These are phyloP conservation scores for Branchinecta lindahli DNA, from an alignment of 1,140 invertebrate genomes.

Conservation along the genomic window DNA sequence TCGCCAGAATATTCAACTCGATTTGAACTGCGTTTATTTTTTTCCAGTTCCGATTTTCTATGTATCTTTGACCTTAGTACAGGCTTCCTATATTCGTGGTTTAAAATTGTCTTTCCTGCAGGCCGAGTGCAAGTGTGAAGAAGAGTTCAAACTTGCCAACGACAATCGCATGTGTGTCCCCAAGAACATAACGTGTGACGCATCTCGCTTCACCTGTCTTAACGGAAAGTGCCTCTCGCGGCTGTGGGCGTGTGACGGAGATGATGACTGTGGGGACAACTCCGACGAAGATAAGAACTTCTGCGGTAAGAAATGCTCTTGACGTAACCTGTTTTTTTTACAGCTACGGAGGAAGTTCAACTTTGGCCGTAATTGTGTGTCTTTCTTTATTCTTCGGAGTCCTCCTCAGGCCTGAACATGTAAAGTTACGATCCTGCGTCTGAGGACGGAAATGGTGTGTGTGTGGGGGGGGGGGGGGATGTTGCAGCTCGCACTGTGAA, in stretches of 20 bases:
- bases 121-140: slow-evolving; percentile 72
- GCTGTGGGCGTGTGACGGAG: slow-evolving; percentile 92
- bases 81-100: too few relatives aligned
- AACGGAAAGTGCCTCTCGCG: slow-evolving; percentile 89
- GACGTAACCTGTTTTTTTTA: neutral
- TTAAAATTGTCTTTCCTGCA: slow-evolving; percentile 26
- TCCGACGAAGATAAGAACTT: slow-evolving; percentile 85
- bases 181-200: slow-evolving; percentile 71
- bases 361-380: neutral
- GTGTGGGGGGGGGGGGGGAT: too few relatives aligned
- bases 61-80: too few relatives aligned
- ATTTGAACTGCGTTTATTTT: slow-evolving; percentile 2
- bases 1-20: neutral
- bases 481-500: too few relatives aligned
- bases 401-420: slow-evolving; percentile 7
- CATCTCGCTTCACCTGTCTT: slow-evolving; percentile 73
- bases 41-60: too few relatives aligned
- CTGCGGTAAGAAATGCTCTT: slow-evolving; percentile 46
- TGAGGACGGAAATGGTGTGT: too few relatives aligned
- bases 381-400: neutral
- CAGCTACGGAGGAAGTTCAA: too few relatives aligned
- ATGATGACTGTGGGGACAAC: slow-evolving; percentile 85
- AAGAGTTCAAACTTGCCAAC: slow-evolving; percentile 71
- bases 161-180: slow-evolving; percentile 78
- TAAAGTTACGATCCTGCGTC: neutral